A percentile compares a stretch with the other conserved stretches of the same genome.
These are phyloP conservation scores for Melikaiella ostensackeni DNA, from an alignment of 2,888 invertebrate genomes.

Conservation along the genomic window DNA sequence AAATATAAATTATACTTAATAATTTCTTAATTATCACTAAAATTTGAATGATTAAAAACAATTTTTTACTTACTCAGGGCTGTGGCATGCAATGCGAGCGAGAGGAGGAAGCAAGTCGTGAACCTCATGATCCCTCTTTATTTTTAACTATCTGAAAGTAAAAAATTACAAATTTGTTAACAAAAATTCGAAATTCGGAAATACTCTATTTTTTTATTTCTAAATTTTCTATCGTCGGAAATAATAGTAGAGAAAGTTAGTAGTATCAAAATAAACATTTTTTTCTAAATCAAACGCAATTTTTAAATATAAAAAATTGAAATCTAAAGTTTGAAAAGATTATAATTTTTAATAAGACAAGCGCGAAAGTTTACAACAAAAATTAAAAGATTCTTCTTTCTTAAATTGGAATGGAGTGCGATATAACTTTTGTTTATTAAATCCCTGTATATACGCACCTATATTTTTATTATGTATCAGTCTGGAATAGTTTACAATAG, in stretches of 20 bases:
- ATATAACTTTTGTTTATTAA: neutral
- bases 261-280: too few relatives aligned
- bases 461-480: neutral
- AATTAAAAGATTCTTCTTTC: too few relatives aligned
- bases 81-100: slow-evolving; percentile 65
- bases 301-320: neutral
- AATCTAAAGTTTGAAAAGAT: neutral
- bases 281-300: too few relatives aligned
- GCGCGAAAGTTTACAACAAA: too few relatives aligned
- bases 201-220: neutral
- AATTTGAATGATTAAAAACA: neutral
- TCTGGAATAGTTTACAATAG: neutral
- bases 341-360: neutral
- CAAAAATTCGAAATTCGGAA: neutral
- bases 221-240: too few relatives aligned
- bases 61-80: slow-evolving; percentile 68
- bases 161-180: slow-evolving; percentile 22
- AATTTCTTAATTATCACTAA: slow-evolving; percentile 1
- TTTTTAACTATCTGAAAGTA: slow-evolving; percentile 56
- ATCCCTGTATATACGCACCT: neutral
- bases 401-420: neutral
- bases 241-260: too few relatives aligned
- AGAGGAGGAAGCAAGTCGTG: slow-evolving; percentile 63
- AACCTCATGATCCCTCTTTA: slow-evolving; percentile 64
- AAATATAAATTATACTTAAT: neutral